A percentile compares a stretch with the other conserved stretches of the same genome.
phyloP scores from a whole-genome alignment of 2,888 invertebrate species.

The Dilophus febrilis region DNA sequence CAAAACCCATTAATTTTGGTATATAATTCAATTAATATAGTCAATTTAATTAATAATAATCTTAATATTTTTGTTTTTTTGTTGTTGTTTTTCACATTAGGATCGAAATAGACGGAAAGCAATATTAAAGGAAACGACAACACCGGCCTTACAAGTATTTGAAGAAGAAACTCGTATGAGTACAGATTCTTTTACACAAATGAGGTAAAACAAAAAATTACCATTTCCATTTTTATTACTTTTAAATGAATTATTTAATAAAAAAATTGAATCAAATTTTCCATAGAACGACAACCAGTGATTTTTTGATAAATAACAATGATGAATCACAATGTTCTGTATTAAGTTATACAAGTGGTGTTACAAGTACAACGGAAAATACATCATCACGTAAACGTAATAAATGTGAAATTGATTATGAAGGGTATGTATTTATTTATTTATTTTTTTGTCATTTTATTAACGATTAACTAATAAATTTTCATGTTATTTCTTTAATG shows the following conservation, averaged over 20 bases:
- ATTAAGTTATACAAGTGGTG: slow-evolving; percentile 40
- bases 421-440: slow-evolving; percentile 23
- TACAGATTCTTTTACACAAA: slow-evolving; percentile 37
- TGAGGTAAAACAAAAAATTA: not conserved
- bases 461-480: slow-evolving; percentile 2
- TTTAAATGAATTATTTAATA: no score
- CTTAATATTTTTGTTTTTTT: no score
- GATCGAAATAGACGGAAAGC: slow-evolving; percentile 11
- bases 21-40: no score
- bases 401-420: slow-evolving; percentile 33
- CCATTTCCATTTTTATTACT: no score
- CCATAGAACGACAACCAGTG: no score
- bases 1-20: no score
- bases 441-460: slow-evolving; percentile 1
- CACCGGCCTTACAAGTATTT: slow-evolving; percentile 39
- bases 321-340: slow-evolving; percentile 77
- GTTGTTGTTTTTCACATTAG: no score
- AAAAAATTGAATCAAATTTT: no score
- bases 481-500: not conserved
- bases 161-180: slow-evolving; percentile 64
- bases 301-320: slow-evolving; percentile 31
- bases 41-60: no score
- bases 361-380: slow-evolving; percentile 42
- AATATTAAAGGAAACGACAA: slow-evolving; percentile 26
- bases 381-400: slow-evolving; percentile 27